A percentile compares a stretch with the other conserved stretches of the same genome.
These are phyloP conservation scores for Oscheius sp. DNA, from an alignment of 2,888 invertebrate species.

Conservation along the genomic window DNA sequence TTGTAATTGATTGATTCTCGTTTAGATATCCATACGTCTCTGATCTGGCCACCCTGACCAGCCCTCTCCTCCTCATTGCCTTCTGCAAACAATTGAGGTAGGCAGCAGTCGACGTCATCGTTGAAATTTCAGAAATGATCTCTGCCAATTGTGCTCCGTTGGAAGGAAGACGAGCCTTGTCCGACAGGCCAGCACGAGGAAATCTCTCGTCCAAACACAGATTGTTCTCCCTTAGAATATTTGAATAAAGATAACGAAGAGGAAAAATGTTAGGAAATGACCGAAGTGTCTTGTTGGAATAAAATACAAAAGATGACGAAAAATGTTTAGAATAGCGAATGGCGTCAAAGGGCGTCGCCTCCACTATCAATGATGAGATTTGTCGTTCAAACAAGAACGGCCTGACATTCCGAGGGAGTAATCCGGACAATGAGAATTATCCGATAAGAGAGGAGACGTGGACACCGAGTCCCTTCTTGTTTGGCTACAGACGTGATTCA, in stretches of 20 bases:
- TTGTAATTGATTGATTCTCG: no score
- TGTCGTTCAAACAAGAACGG: background rate
- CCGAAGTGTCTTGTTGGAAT: no score
- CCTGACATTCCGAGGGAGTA: no score
- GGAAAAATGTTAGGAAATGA: background rate
- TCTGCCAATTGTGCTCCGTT: slow-evolving; percentile 10
- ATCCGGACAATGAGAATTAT: no score
- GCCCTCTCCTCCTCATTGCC: slow-evolving; percentile 35
- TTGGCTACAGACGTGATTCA: no score
- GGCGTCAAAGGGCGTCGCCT: slow-evolving; percentile 1
- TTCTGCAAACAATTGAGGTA: slow-evolving; percentile 38
- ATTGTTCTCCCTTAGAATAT: background rate
- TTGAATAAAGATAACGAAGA: no score
- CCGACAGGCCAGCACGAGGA: slow-evolving; percentile 24
- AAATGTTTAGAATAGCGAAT: background rate
- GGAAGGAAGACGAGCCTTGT: slow-evolving; percentile 15
- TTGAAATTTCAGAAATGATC: slow-evolving; percentile 20
- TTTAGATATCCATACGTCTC: slow-evolving; percentile 35
- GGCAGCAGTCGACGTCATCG: background rate
- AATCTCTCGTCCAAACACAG: slow-evolving; percentile 32
- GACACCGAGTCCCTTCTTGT: no score
- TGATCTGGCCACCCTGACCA: slow-evolving; percentile 35
- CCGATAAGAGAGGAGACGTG: no score
- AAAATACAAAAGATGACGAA: background rate
- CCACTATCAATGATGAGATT: background rate